phyloP scores from a whole-genome alignment of 2,888 invertebrate species.

The Hydriomena furcata region DNA sequence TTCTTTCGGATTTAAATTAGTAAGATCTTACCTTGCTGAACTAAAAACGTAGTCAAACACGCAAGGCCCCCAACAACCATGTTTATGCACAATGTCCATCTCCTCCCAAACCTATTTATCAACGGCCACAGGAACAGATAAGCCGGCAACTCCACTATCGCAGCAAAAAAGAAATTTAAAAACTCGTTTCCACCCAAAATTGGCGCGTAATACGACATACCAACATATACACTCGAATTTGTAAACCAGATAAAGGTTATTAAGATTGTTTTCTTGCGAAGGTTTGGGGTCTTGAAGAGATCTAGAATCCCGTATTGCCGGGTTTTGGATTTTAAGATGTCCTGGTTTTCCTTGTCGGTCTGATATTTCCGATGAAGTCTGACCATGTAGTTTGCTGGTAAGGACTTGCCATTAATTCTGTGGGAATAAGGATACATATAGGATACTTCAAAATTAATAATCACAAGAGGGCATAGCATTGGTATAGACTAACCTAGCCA shows the following conservation, averaged over 20 bases:
- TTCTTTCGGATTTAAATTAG: no score
- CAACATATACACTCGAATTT: slow-evolving; percentile 93
- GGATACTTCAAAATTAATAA: no score
- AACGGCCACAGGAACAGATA: slow-evolving; percentile 92
- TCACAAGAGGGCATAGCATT: no score
- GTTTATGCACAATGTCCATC: slow-evolving; percentile 91
- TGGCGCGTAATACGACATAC: slow-evolving; percentile 93
- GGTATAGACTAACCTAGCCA: slow-evolving; percentile 85
- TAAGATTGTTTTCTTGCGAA: slow-evolving; percentile 90
- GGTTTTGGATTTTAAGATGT: slow-evolving; percentile 67
- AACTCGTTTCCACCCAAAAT: slow-evolving; percentile 92
- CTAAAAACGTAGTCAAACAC: slow-evolving; percentile 89
- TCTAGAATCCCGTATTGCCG: slow-evolving; percentile 87
- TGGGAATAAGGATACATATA: no score
- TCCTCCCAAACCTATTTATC: slow-evolving; percentile 88
- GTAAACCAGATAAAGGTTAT: slow-evolving; percentile 95
- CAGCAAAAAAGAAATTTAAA: slow-evolving; percentile 92
- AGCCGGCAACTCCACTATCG: slow-evolving; percentile 92
- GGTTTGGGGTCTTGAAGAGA: slow-evolving; percentile 88
- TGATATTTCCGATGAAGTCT: slow-evolving; percentile 84
- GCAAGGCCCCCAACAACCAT: slow-evolving; percentile 92
- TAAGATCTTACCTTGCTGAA: slow-evolving; percentile 85
- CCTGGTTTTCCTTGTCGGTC: slow-evolving; percentile 70
- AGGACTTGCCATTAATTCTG: slow-evolving; percentile 87
- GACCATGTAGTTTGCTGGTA: slow-evolving; percentile 87